A percentile compares a stretch with the other conserved stretches of the same genome.
Evolutionary conservation across 2,113 vertebrate species (phyloP).

Genomic region (Hystrix cristata): DNA sequence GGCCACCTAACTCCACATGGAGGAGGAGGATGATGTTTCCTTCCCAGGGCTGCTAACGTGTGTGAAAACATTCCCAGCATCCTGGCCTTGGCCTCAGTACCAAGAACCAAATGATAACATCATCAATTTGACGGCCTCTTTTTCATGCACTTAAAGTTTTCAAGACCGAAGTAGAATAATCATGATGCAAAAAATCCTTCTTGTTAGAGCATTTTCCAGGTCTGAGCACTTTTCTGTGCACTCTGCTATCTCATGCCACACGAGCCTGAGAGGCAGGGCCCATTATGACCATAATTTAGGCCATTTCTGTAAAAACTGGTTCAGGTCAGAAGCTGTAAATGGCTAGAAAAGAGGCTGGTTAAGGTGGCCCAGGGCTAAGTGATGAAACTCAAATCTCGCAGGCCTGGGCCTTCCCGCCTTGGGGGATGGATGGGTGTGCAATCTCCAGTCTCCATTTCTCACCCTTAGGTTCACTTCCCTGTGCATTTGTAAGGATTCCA

Average conservation of each 20-base stretch:
- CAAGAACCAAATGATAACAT: constrained; percentile 13
- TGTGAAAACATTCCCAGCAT: constrained; percentile 40
- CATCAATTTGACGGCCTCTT: not conserved
- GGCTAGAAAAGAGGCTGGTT: not conserved
- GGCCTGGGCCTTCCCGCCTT: not conserved
- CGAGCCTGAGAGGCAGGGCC: not conserved
- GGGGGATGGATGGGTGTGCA: not conserved
- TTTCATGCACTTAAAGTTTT: constrained; percentile 62
- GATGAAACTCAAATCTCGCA: not conserved
- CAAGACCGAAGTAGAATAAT: constrained; percentile 23
- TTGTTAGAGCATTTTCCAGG: not conserved
- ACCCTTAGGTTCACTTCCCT: not conserved
- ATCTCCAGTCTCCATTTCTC: too few relatives aligned
- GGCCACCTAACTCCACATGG: not conserved
- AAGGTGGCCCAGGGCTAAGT: not conserved
- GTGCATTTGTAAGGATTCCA: not conserved
- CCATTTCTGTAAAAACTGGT: constrained; percentile 35
- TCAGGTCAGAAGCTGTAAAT: constrained; percentile 1
- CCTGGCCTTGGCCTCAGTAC: not conserved
- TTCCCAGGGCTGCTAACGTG: not conserved
- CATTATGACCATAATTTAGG: constrained; percentile 33
- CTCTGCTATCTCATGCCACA: not conserved
- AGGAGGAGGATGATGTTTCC: not conserved
- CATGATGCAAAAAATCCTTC: not conserved
- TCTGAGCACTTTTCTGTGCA: not conserved